Evolutionary conservation across 2,113 vertebrate species (phyloP).

Genomic region (zebrafish (Danio rerio)): GRCz12tu NC_133195.1:37477001-37477500

Average conservation of each 20-base stretch:
- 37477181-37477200: slow-evolving; percentile 87
- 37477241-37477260: slow-evolving; percentile 88
- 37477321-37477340: slow-evolving; percentile 89
- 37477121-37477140: not conserved
- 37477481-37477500: not conserved
- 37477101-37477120: not conserved
- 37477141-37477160: not conserved
- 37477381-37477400: not conserved
- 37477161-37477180: not conserved
- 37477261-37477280: slow-evolving; percentile 85
- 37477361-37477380: slow-evolving; percentile 72
- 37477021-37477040: too few relatives aligned
- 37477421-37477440: not conserved
- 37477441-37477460: not conserved
- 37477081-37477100: too few relatives aligned
- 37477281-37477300: slow-evolving; percentile 85
- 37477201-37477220: slow-evolving; percentile 81
- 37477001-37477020: too few relatives aligned
- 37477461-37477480: not conserved
- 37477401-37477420: not conserved
- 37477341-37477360: slow-evolving; percentile 92
- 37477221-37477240: slow-evolving; percentile 84
- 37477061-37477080: too few relatives aligned
- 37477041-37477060: not conserved
- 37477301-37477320: slow-evolving; percentile 80